A percentile compares a stretch with the other conserved stretches of the same genome.
phyloP scores from a whole-genome alignment of 2,113 vertebrate genomes.

The Xenopus laevis region DNA sequence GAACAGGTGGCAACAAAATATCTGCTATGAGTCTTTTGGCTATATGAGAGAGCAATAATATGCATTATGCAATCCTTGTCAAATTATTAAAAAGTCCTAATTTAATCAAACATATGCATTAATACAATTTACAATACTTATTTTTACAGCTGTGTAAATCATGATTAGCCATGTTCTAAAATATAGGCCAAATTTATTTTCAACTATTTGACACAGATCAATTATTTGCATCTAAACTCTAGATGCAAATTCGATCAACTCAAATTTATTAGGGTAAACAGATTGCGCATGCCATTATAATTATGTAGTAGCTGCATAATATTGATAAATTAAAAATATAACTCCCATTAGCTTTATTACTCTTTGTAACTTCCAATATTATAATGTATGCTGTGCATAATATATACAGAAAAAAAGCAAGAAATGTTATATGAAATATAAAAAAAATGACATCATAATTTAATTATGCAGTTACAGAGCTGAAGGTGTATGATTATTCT shows the following conservation, averaged over 20 bases:
- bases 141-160: too few relatives aligned
- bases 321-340: neutral
- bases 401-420: neutral
- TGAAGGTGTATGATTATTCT: slow-evolving; percentile 50
- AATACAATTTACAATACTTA: too few relatives aligned
- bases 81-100: too few relatives aligned
- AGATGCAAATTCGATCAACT: neutral
- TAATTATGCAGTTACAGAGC: slow-evolving; percentile 38
- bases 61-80: too few relatives aligned
- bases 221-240: neutral
- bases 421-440: slow-evolving; percentile 31
- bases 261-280: slow-evolving; percentile 2
- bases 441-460: slow-evolving; percentile 38
- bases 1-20: too few relatives aligned
- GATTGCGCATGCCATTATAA: slow-evolving; percentile 2
- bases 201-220: neutral
- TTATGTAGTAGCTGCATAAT: slow-evolving; percentile 9
- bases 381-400: slow-evolving; percentile 26
- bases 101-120: too few relatives aligned
- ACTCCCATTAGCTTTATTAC: neutral
- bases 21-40: too few relatives aligned
- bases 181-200: neutral
- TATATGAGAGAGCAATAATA: too few relatives aligned
- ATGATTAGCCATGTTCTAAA: too few relatives aligned
- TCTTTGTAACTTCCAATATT: slow-evolving; percentile 28